Conservation (phyloP, 37 sponge, comb jelly and placozoan species). For the Mnemiopsis leidyi region DNA sequence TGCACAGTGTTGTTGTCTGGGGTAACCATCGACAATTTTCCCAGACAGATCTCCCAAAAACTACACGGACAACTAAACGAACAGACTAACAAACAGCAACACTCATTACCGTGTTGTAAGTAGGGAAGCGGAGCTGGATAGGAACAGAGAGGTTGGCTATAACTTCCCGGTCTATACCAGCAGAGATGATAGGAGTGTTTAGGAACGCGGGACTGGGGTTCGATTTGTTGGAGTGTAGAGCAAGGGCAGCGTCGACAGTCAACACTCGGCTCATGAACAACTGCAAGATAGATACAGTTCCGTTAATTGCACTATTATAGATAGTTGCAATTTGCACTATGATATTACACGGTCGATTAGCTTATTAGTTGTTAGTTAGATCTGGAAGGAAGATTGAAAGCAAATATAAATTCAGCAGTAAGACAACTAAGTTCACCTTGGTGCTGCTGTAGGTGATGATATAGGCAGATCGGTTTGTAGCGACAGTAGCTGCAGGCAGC, state of each 20-base stretch:
- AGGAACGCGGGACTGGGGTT: neutral
- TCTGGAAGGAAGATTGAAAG: neutral
- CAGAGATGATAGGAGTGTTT: slow-evolving; percentile 44
- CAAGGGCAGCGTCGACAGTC: neutral
- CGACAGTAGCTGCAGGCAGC: neutral
- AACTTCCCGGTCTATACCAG: neutral
- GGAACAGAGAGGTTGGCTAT: neutral
- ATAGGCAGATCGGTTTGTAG: neutral
- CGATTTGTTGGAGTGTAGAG: neutral
- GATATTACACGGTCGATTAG: no score
- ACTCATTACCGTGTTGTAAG: neutral
- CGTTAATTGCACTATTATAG: neutral
- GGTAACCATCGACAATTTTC: no score
- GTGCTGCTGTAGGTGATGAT: neutral
- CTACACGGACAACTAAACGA: no score
- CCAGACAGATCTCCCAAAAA: no score
- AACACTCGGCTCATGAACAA: neutral
- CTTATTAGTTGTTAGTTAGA: no score
- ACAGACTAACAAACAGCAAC: no score
- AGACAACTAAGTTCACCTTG: no score
- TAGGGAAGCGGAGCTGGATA: neutral
- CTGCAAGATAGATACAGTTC: slow-evolving; percentile 3
- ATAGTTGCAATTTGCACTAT: no score
- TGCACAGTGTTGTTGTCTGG: no score
- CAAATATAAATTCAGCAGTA: neutral